phyloP scores from a whole-genome alignment of 1,140 invertebrate species.

The Brachionus koreanus region DNA sequence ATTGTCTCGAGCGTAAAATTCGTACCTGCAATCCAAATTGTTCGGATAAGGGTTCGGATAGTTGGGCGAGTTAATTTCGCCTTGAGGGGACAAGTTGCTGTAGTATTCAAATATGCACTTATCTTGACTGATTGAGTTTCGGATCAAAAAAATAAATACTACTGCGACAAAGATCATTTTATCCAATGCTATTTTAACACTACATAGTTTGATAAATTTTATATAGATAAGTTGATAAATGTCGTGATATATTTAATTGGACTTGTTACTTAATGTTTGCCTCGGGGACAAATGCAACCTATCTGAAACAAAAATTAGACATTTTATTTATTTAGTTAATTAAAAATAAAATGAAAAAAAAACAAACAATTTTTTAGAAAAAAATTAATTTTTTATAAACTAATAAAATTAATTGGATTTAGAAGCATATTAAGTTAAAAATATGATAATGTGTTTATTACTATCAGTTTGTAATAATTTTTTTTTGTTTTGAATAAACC shows the following conservation, averaged over 20 bases:
- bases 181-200: background rate
- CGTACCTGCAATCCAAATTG: constrained; percentile 23
- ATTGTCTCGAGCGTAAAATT: constrained; percentile 34
- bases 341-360: no score
- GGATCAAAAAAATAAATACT: background rate
- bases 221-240: background rate
- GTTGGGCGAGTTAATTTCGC: constrained; percentile 39
- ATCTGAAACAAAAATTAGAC: background rate
- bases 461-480: background rate
- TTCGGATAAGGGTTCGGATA: constrained; percentile 43
- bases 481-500: background rate
- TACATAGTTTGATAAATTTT: background rate
- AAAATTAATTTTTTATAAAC: no score
- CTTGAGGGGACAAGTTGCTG: background rate
- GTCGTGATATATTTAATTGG: background rate
- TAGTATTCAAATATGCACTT: constrained; percentile 31
- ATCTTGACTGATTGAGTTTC: background rate
- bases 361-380: no score
- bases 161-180: background rate
- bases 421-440: background rate
- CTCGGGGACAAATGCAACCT: background rate
- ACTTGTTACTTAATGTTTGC: background rate
- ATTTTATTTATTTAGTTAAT: background rate
- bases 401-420: no score
- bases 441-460: background rate